Conservation (phyloP, 2,797 vertebrate species). For the Acrossocheilus wenchowensis region DNA sequence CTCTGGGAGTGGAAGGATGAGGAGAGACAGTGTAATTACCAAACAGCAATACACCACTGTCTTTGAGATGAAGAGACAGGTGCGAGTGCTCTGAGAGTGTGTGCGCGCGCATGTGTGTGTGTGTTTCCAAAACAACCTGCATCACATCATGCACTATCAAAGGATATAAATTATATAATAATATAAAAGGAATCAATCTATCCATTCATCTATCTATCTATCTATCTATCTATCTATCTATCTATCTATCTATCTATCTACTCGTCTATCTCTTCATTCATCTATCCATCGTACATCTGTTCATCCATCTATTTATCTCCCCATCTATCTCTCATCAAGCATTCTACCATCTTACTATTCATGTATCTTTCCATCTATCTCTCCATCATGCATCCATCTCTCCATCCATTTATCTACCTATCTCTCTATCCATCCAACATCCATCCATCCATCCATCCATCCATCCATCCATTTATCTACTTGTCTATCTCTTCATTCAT, state of each 20-base stretch:
- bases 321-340: background rate
- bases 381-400: background rate
- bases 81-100: background rate
- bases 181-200: background rate
- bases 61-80: slow-evolving; percentile 9
- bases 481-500: background rate
- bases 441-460: background rate
- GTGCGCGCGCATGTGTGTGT: background rate
- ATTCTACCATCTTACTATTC: background rate
- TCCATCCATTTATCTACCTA: background rate
- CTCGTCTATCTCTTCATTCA: too few relatives aligned
- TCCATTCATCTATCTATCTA: background rate
- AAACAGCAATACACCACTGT: slow-evolving; percentile 27
- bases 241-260: background rate
- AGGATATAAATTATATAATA: background rate
- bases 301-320: too few relatives aligned
- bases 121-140: background rate
- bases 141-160: background rate
- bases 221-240: background rate
- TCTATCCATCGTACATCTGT: background rate
- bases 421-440: background rate
- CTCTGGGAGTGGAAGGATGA: slow-evolving; percentile 6
- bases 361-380: background rate
- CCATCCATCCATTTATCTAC: background rate
- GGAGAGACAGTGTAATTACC: slow-evolving; percentile 24